Base-by-base conservation (phyloP, 2,797 vertebrate species). In the Channallabes apus region DNA sequence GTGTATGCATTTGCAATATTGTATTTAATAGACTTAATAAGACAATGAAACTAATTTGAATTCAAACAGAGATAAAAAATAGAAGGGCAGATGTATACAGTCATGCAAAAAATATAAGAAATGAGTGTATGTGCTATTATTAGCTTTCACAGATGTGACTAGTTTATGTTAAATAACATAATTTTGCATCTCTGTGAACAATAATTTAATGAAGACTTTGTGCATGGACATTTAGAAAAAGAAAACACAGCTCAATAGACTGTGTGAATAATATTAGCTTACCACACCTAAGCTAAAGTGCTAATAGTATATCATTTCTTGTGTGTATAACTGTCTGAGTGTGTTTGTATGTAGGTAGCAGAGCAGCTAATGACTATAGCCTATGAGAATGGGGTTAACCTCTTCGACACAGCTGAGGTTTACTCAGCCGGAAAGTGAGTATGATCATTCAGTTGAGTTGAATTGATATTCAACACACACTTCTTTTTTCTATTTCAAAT, bases 291-390 rank as follows among this genome's bases (percentile, higher is more conserved):
- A 79, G 41, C n/a, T 41, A 29, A 79, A 61, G 27, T 78, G 12
- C 2, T 77, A 58, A 76, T 77, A 11, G 75, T 51, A 51, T 35
- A 61, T 73, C 0, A 64, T 54, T 15, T 54, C 14, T 32, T 38
- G 9, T 71, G 22, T 78, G 80, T 84, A 54, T 78, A 71, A 71
- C 29, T 68, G 68, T 76, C 18, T 76, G 27, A 46, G 20, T 84
- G 58, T 84, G 35, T 87, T 67, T 81, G 75, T 87, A 71, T 82
- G 20, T 91, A 98, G 97, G 96, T 98, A 81, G 97, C 97, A 11
- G 97, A 98, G 90, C 96, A 97, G 91, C 93, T 98, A 90, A 98
- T 98, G 97, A 98, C 97, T 0, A 98, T 98, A 22, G 97, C 97
- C 62, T 98, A 98, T 2, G 97, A 98, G 88, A 97, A 95, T 0